Evolutionary conservation across 2,113 vertebrate species (phyloP), one percentile per base, ranked within the genome.

Genomic region (Scomber scombrus): DNA sequence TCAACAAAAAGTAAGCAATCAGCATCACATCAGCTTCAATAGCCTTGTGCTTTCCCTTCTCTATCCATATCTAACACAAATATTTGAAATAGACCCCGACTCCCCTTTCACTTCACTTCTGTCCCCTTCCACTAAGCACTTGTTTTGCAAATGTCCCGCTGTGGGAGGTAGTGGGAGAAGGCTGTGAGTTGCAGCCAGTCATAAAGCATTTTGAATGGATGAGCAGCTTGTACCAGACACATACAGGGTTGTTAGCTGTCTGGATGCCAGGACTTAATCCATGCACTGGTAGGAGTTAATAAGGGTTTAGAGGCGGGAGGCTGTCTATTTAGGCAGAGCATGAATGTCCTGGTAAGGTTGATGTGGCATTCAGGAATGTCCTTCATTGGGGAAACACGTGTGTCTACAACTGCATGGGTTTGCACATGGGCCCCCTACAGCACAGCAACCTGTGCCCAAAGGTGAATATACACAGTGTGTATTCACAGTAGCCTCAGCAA

Each of bases 181-280:
- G 45, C 72, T 31, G 74, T 62, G 68, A 78, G 84, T 74, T 71
- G 77, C 19, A 73, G 66, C 74, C 89, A 82, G 92, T 93, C 90
- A 93, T 88, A 81, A 91, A 82, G 71, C 83, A 92, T 93, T 93
- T 85, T 94, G 87, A 93, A 94, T 86, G 93, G 91, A 56, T 93
- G 92, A 95, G 81, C 88, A 91, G 92, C 91, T 93, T 91, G 93
- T 91, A 92, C 89, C 89, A 93, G 92, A 93, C 93, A 85, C 89
- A 81, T 89, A 78, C 81, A 51, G 75, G 83, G 85, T 78, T 91
- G 88, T 66, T 90, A 89, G 90, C 87, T 87, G 70, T 85, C 87
- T 90, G 89, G 74, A 82, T 81, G 81, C 49, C 49, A 67, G 15
- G 80, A 81, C 75, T 80, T 90, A 92, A 92, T 89, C 87, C 87